Evolutionary conservation across 2,113 vertebrate species (phyloP).

Genomic region (Trochalopteron elliotii): DNA sequence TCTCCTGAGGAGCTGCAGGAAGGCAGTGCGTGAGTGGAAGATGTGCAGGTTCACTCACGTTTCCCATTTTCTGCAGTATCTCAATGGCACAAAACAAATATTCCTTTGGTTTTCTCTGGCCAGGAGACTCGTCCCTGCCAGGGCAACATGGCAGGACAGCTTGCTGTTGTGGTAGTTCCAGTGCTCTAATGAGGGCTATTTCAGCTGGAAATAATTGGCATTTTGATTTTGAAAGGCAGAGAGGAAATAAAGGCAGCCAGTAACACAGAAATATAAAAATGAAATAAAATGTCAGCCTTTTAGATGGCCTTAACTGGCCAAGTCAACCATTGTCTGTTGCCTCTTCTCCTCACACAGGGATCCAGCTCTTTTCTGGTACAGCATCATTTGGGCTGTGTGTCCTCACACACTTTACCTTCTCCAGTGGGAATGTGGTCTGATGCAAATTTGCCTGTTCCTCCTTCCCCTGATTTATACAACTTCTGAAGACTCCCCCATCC

Average conservation of each 20-base stretch:
- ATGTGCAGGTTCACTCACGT: rapidly evolving
- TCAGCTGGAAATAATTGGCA: background rate
- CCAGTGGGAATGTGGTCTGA: background rate
- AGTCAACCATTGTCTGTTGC: background rate
- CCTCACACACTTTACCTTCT: rapidly evolving
- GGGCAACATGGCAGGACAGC: background rate
- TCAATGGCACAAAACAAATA: background rate
- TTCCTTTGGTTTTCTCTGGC: background rate
- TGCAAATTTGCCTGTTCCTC: background rate
- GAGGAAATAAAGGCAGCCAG: background rate
- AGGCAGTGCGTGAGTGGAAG: background rate
- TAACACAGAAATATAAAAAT: background rate
- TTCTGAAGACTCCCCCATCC: no score
- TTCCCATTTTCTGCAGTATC: background rate
- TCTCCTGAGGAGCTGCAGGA: background rate
- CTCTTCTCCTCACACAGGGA: background rate
- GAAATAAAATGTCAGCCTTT: background rate
- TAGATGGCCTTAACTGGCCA: background rate
- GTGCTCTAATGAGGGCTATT: background rate
- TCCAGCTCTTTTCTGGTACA: background rate
- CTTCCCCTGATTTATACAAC: background rate
- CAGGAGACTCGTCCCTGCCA: background rate
- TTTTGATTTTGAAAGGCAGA: background rate
- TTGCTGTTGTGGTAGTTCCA: background rate
- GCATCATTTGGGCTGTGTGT: background rate